Base-by-base conservation (phyloP, 1,140 invertebrate genomes). In the Grapholita molesta region DNA sequence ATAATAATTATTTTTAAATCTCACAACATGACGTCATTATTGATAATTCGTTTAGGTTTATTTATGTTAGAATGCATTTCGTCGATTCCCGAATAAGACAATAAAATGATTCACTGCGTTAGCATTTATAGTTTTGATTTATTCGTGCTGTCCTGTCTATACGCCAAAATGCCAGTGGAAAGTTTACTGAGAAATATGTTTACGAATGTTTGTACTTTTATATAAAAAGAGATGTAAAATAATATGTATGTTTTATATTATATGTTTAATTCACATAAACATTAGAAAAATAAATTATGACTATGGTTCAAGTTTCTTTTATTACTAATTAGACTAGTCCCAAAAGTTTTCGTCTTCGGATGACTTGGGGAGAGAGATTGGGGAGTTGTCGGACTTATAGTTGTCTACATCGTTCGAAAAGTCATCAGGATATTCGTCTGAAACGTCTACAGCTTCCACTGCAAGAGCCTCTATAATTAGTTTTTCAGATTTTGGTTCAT, bases 191-290 rank as follows among this genome's bases (percentile, higher is more conserved):
- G 18, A 48, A 21, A 75, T 75, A 70, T 57, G 70, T 70, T 75
- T 73, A 70, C 67, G 65, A 79, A 84, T 79, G 83, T 90, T 90
- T 90, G 85, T 88, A 90, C 87, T 90, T 90, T 90, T 88, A 89
- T 90, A 90, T 82, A 75, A 67, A 78, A 11, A 68, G 76, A 72
- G 71, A 77, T 81, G 77, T 77, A 72, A 76, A 74, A 76, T 78
- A 82, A 78, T 71, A 80, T 80, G 74, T 83, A 83, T 82, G 77
- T 85, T 86, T 86, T 86, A 82, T 85, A 21, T 21, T 48, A 83
- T 72, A 77, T 71, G 72, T 83, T 86, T 78, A 78, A 80, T 83
- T 86, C 74, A 79, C 71, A 71, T 77, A 73, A 80, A 81, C 70
- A 76, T 77, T 78, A 80, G 68, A 75, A 67, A 80, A 86, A 87